phyloP scores from a whole-genome alignment of 2,888 invertebrate species.

The Drosophila nigricruria region DNA sequence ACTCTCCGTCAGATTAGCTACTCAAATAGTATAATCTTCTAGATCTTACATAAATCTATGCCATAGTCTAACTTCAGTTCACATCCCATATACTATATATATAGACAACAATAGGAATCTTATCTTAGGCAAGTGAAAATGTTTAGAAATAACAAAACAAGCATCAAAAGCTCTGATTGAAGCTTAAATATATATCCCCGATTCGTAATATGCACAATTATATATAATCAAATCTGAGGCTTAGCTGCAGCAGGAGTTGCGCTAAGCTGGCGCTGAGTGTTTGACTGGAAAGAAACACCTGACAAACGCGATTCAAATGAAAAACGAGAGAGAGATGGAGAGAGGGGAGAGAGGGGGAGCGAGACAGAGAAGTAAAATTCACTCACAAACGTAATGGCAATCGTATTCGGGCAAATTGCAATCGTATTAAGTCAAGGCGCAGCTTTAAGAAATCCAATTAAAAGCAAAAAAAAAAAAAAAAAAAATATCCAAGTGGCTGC shows the following conservation, averaged over 20 bases:
- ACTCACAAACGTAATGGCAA: slow-evolving; percentile 39
- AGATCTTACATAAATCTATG: not conserved
- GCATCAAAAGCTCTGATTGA: not conserved
- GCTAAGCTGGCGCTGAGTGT: slow-evolving; percentile 49
- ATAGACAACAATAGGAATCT: not conserved
- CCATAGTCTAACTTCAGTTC: not conserved
- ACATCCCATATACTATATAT: not conserved
- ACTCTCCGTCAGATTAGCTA: not conserved
- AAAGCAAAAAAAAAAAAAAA: slow-evolving; percentile 23
- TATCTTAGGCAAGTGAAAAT: not conserved
- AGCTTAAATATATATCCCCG: not conserved
- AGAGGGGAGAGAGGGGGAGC: not conserved
- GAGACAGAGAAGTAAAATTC: slow-evolving; percentile 1
- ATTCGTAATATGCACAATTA: not conserved
- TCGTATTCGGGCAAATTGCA: slow-evolving; percentile 66
- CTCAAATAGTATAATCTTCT: not conserved
- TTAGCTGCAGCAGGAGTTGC: slow-evolving; percentile 23
- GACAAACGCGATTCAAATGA: slow-evolving; percentile 6
- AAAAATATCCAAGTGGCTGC: slow-evolving; percentile 28
- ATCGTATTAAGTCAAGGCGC: slow-evolving; percentile 73
- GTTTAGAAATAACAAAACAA: not conserved
- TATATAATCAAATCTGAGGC: not conserved
- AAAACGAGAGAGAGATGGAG: not conserved
- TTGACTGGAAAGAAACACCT: slow-evolving; percentile 27
- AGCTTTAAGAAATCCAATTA: slow-evolving; percentile 80